A percentile compares a stretch with the other conserved stretches of the same genome.
These are phyloP conservation scores for Nibea albiflora DNA, from an alignment of 2,113 vertebrate species.

Conservation along the genomic window DNA sequence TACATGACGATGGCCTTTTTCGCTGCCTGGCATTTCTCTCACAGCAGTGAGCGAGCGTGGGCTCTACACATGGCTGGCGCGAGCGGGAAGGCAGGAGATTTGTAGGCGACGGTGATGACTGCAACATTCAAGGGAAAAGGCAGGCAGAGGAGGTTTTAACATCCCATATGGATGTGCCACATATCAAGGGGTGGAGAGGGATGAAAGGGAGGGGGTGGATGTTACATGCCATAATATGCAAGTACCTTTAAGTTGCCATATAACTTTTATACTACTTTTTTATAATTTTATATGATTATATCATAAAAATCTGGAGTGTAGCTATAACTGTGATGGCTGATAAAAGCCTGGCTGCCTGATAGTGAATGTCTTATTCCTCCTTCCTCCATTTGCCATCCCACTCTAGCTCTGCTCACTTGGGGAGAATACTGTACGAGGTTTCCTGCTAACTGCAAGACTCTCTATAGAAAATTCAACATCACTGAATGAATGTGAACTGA, in stretches of 20 bases:
- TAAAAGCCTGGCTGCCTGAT: background rate
- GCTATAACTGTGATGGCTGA: too few species aligned
- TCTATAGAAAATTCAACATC: constrained; percentile 46
- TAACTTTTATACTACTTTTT: background rate
- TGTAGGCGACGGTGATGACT: constrained; percentile 50
- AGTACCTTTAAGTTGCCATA: constrained; percentile 30
- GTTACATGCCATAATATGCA: constrained; percentile 24
- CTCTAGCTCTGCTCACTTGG: constrained; percentile 28
- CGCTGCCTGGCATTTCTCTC: constrained; percentile 29
- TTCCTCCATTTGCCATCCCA: constrained; percentile 36
- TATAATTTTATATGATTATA: constrained; percentile 30
- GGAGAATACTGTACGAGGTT: background rate
- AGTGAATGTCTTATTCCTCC: constrained; percentile 30
- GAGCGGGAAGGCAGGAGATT: constrained; percentile 48
- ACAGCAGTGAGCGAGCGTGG: constrained; percentile 50
- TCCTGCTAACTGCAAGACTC: constrained; percentile 28
- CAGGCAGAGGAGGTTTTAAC: constrained; percentile 49
- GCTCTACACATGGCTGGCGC: constrained; percentile 48
- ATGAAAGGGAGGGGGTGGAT: constrained; percentile 3
- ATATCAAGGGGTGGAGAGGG: background rate
- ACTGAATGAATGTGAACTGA: constrained; percentile 47
- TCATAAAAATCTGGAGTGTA: constrained; percentile 4
- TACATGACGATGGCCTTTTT: constrained; percentile 11
- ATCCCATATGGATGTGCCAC: constrained; percentile 44
- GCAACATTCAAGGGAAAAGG: constrained; percentile 22